Evolutionary conservation across 2,797 vertebrate genomes (phyloP).

Genomic region (Lithobates pipiens): DNA sequence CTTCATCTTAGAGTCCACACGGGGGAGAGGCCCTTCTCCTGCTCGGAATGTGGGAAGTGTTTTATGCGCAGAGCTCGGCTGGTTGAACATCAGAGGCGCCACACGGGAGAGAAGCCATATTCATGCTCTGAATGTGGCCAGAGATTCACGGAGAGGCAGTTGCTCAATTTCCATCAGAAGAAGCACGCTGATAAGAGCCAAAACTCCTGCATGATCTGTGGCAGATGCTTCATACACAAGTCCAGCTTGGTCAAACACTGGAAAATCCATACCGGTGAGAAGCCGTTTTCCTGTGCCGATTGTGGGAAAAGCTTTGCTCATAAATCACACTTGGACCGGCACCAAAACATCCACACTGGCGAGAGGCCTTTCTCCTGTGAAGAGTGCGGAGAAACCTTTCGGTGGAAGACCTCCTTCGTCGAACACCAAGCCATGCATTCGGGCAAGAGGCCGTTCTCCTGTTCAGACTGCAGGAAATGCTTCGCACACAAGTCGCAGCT

Average conservation of each 20-base stretch:
- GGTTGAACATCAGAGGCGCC: slow-evolving; percentile 56
- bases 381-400: neutral
- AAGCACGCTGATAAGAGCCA: neutral
- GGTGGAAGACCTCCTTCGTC: neutral
- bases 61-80: neutral
- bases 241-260: slow-evolving; percentile 1
- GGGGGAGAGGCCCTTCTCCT: slow-evolving; percentile 62
- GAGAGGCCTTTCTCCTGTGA: slow-evolving; percentile 19
- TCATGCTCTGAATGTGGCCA: slow-evolving; percentile 77
- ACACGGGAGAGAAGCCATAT: slow-evolving; percentile 76
- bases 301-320: neutral
- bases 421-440: slow-evolving; percentile 2
- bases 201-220: neutral
- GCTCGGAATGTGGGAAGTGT: slow-evolving; percentile 55
- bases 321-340: neutral
- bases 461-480: neutral
- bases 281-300: slow-evolving; percentile 1
- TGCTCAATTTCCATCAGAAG: neutral
- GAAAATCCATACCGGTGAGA: neutral
- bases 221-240: neutral
- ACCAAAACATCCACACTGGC: slow-evolving; percentile 1
- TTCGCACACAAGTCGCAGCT: neutral
- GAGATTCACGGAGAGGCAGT: slow-evolving; percentile 71
- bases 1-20: slow-evolving; percentile 68
- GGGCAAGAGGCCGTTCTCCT: slow-evolving; percentile 9